phyloP scores from a whole-genome alignment of 2,888 invertebrate species.

The Poecilus cupreus region DNA sequence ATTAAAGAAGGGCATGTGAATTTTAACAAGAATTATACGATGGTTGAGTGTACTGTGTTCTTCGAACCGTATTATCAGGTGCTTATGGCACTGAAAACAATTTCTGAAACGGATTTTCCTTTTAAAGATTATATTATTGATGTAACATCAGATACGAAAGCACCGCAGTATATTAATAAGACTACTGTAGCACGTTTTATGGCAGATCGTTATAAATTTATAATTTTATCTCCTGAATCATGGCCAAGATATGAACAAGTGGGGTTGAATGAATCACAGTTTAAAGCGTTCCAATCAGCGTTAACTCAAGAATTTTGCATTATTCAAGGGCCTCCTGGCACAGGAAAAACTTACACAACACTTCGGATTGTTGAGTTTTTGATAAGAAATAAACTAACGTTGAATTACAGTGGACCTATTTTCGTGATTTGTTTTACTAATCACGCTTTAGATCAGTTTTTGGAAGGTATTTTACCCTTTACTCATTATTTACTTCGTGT shows the following conservation, averaged over 20 bases:
- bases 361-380: slow-evolving; percentile 81
- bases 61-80: slow-evolving; percentile 86
- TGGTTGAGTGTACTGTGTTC: slow-evolving; percentile 84
- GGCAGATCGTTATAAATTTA: not conserved
- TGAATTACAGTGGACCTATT: slow-evolving; percentile 75
- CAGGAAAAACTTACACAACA: slow-evolving; percentile 86
- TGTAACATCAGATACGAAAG: slow-evolving; percentile 66
- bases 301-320: slow-evolving; percentile 81
- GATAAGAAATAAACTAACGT: slow-evolving; percentile 74
- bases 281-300: slow-evolving; percentile 78
- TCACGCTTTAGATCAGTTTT: slow-evolving; percentile 90
- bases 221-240: not conserved
- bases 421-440: slow-evolving; percentile 89
- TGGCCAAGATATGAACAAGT: slow-evolving; percentile 74
- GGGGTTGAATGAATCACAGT: slow-evolving; percentile 79
- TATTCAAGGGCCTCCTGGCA: slow-evolving; percentile 89
- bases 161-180: slow-evolving; percentile 69
- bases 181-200: slow-evolving; percentile 23
- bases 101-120: slow-evolving; percentile 76
- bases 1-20: slow-evolving; percentile 69
- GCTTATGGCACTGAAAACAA: slow-evolving; percentile 78
- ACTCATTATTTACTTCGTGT: slow-evolving; percentile 80
- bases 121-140: slow-evolving; percentile 80
- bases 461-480: slow-evolving; percentile 79
- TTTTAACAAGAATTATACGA: slow-evolving; percentile 72